phyloP scores from a whole-genome alignment of 2,113 vertebrate genomes.

The Diphyllodes magnificus region DNA sequence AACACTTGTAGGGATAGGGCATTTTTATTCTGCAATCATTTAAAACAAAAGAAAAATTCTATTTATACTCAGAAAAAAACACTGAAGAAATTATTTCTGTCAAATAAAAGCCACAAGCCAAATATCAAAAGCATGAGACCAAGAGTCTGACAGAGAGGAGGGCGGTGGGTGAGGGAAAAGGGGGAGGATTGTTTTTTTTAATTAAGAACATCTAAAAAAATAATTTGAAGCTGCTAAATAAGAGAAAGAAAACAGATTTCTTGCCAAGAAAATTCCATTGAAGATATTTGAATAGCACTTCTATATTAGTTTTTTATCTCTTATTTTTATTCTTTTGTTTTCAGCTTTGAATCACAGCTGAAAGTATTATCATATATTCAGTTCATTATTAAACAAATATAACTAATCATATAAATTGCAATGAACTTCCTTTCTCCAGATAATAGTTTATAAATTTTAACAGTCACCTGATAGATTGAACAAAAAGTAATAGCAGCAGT shows the following conservation, averaged over 20 bases:
- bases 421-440: not conserved
- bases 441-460: not conserved
- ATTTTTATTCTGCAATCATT: not conserved
- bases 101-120: slow-evolving; percentile 49
- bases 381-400: not conserved
- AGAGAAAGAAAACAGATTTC: not conserved
- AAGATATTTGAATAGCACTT: slow-evolving; percentile 59
- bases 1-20: not conserved
- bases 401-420: not conserved
- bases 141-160: not conserved
- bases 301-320: not conserved
- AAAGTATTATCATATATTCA: not conserved
- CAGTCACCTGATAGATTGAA: not conserved
- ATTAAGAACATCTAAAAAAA: not conserved
- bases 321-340: slow-evolving; percentile 10
- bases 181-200: not conserved
- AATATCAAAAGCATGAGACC: slow-evolving; percentile 40
- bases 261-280: slow-evolving; percentile 53
- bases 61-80: slow-evolving; percentile 32
- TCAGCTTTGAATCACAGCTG: not conserved
- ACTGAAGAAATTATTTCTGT: slow-evolving; percentile 38
- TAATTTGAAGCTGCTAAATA: not conserved
- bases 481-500: not conserved
- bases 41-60: not conserved
- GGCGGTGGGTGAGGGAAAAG: not conserved